Percentiles rank a stretch among this genome's conserved stretches.
phyloP scores from a whole-genome alignment of 1,140 invertebrate species.

The Alviniconcha marisindica region DNA sequence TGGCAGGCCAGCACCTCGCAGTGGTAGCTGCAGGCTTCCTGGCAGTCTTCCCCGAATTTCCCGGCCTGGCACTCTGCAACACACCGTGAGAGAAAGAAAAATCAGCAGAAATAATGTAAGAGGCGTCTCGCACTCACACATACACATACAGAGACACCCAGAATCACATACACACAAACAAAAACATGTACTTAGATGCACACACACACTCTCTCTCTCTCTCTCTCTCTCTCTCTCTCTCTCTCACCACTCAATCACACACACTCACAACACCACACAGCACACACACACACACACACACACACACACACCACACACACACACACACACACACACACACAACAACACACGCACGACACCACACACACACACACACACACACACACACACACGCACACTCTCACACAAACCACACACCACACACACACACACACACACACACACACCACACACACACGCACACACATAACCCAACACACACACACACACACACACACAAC shows the following conservation, averaged over 20 bases:
- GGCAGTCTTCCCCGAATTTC: background rate
- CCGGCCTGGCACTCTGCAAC: slow-evolving; percentile 14
- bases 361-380: background rate
- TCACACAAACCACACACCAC: background rate
- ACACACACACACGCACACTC: too few relatives aligned
- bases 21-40: slow-evolving; percentile 25
- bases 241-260: background rate
- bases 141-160: too few relatives aligned
- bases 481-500: background rate
- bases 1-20: slow-evolving; percentile 20
- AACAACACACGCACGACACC: background rate
- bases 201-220: background rate
- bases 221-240: background rate
- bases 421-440: too few relatives aligned
- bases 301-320: too few relatives aligned
- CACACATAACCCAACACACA: background rate
- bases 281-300: too few relatives aligned
- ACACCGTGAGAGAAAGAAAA: background rate
- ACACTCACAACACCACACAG: background rate
- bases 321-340: background rate
- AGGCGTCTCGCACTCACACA: too few relatives aligned
- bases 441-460: too few relatives aligned
- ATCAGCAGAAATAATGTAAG: too few relatives aligned
- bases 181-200: too few relatives aligned
- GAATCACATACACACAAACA: too few relatives aligned